Evolutionary conservation across 2,888 invertebrate species (phyloP).

Genomic region (Dolichopus griseipennis): DNA sequence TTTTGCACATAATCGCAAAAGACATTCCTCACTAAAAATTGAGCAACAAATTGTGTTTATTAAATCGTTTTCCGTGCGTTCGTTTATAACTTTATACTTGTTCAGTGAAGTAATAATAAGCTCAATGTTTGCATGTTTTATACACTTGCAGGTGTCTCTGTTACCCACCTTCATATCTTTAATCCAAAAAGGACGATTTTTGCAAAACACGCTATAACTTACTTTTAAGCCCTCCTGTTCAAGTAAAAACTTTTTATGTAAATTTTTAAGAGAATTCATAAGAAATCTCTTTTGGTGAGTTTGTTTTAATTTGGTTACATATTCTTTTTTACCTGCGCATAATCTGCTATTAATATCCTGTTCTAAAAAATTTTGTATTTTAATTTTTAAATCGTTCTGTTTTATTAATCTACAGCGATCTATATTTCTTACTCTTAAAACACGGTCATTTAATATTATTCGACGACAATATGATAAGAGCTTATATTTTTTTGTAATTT

Average conservation of each 20-base stretch:
- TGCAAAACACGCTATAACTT: neutral
- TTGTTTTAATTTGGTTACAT: neutral
- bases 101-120: neutral
- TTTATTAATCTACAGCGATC: neutral
- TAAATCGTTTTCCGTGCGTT: neutral
- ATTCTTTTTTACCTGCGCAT: neutral
- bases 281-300: constrained; percentile 5
- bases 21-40: too few relatives aligned
- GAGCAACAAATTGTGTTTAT: neutral
- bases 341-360: neutral
- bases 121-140: neutral
- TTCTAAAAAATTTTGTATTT: constrained; percentile 1
- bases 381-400: neutral
- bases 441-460: neutral
- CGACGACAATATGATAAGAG: neutral
- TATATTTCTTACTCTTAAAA: neutral
- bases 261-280: neutral
- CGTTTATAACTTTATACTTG: neutral
- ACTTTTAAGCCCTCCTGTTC: neutral
- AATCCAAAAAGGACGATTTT: neutral
- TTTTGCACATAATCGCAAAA: too few relatives aligned
- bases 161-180: neutral
- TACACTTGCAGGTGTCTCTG: constrained; percentile 7
- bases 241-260: neutral
- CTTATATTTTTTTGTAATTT: constrained; percentile 8